phyloP scores from a whole-genome alignment of 2,113 vertebrate species.

The Polypterus senegalus region DNA sequence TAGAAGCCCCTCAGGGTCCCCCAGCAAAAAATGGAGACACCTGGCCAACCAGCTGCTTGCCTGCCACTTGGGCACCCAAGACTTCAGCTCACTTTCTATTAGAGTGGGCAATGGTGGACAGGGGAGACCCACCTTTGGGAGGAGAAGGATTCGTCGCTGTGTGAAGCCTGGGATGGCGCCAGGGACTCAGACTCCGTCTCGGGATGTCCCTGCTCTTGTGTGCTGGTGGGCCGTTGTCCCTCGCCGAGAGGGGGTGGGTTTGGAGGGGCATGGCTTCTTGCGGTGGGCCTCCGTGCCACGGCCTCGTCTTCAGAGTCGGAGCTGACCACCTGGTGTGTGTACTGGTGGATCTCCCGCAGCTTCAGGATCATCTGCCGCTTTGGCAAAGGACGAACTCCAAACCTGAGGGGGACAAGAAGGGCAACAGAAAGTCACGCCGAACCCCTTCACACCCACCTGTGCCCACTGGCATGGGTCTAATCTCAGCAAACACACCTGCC shows the following conservation, averaged over 20 bases:
- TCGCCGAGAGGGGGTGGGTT: neutral
- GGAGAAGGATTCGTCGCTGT: constrained; percentile 52
- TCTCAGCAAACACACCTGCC: constrained; percentile 52
- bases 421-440: neutral
- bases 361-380: constrained; percentile 91
- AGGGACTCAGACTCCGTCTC: constrained; percentile 24
- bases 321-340: constrained; percentile 70
- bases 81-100: neutral
- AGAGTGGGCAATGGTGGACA: neutral
- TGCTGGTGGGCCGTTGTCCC: rapidly evolving
- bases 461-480: neutral
- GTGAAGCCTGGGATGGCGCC: constrained; percentile 57
- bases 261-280: neutral
- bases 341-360: constrained; percentile 92
- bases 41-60: neutral
- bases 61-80: neutral
- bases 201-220: neutral
- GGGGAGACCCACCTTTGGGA: constrained; percentile 43
- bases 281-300: neutral
- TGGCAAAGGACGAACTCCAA: constrained; percentile 79
- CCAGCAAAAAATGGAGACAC: too few relatives aligned
- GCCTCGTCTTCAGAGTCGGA: constrained; percentile 59
- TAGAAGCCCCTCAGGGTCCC: too few relatives aligned
- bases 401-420: constrained; percentile 41
- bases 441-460: neutral